Evolutionary conservation across 2,797 vertebrate genomes (phyloP), one percentile per base, ranked within the genome.

Genomic region (Hydrolagus colliei): DNA sequence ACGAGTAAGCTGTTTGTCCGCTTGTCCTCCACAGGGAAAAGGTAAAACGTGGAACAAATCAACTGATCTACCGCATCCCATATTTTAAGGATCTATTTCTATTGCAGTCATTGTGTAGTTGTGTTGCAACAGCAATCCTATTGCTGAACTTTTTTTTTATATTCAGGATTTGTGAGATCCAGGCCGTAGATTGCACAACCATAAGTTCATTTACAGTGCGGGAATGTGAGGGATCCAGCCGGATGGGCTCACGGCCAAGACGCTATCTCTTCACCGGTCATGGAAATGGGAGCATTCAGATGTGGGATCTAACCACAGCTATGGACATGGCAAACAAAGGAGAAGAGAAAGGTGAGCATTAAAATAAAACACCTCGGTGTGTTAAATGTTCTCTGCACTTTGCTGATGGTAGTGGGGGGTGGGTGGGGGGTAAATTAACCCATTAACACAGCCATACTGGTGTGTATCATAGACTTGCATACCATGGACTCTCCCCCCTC

Each of bases 221-320:
- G 4, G 98, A 99, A 90, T 99, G 98, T 41, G 98, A 99, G 89
- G 97, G 97, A 11, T 99, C 97, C 82, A 99, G 98, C 86, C 93
- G 98, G 85, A 99, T 99, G 97, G 98, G 98, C 86, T 99, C 97
- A 0, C 91, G 98, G 84, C 98, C 97, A 0, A 93, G 98, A 0
- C 96, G 97, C 41, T 99, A 98, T 90, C 92, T 99, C 89, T 99
- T 99, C 90, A 99, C 97, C 0, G 98, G 98, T 8, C 98, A 99
- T 6, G 95, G 95, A 2, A 98, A 98, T 4, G 98, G 98, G 86
- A 97, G 97, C 93, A 99, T 99, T 88, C 98, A 99, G 88, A 99
- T 99, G 96, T 99, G 98, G 98, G 98, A 99, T 89, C 94, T 99
- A 88, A 98, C 97, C 85, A 99, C 97, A 0, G 98, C 98, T 6